phyloP scores from a whole-genome alignment of 2,797 vertebrate genomes.

The Leptodactylus fallax region DNA sequence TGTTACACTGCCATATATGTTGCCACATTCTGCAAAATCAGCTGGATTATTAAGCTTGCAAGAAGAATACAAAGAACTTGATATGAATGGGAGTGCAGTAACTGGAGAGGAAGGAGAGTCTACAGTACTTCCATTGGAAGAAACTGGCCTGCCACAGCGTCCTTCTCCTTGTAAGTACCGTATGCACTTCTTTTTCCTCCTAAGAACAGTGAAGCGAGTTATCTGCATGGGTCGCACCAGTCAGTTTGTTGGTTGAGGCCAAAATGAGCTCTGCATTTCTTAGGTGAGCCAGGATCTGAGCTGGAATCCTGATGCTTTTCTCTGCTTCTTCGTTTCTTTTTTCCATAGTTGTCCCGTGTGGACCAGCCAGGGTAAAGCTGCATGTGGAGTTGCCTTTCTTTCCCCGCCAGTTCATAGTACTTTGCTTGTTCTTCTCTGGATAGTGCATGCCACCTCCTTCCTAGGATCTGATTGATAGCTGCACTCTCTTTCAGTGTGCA shows the following conservation, averaged over 20 bases:
- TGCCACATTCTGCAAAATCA: constrained; percentile 68
- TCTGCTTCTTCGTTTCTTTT: too few relatives aligned
- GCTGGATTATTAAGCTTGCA: constrained; percentile 76
- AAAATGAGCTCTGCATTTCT: too few relatives aligned
- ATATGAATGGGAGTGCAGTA: constrained; percentile 73
- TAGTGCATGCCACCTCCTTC: constrained; percentile 96
- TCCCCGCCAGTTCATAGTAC: constrained; percentile 97
- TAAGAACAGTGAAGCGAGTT: constrained; percentile 96
- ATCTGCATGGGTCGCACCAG: too few relatives aligned
- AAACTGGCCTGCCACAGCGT: constrained; percentile 94
- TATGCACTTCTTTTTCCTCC: constrained; percentile 99
- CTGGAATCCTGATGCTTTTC: too few relatives aligned
- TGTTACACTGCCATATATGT: too few relatives aligned
- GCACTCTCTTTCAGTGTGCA: constrained; percentile 99
- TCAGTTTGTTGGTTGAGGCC: too few relatives aligned
- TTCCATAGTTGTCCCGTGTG: constrained; percentile 96
- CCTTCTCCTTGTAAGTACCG: constrained; percentile 98
- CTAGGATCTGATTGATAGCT: constrained; percentile 98
- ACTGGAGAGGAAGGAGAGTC: constrained; percentile 87
- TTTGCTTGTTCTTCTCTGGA: constrained; percentile 98
- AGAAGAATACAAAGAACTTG: constrained; percentile 73
- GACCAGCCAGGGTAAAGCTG: constrained; percentile 99
- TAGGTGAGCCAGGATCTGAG: too few relatives aligned
- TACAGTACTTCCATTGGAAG: constrained; percentile 98
- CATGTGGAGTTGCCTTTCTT: constrained; percentile 99